Evolutionary conservation across 2,113 vertebrate species (phyloP), one percentile per base, ranked within the genome.

Genomic region (Zingel zingel): DNA sequence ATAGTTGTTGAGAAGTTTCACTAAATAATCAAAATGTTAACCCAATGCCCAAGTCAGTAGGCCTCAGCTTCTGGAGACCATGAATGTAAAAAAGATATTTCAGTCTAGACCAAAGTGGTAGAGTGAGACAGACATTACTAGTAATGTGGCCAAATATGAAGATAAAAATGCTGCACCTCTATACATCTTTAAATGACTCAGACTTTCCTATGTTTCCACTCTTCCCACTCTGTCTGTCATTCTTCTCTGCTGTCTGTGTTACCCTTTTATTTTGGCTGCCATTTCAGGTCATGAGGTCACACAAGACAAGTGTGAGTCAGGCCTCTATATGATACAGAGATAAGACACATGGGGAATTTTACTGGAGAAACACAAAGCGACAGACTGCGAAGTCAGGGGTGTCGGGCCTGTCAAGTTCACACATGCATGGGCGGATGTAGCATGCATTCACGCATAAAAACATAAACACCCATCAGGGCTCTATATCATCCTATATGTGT

Each of bases 221-320:
- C 39, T 43, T 43, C 39, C 51, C 15, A 25, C 68, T 16, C 70
- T 48, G 70, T 51, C 56, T 74, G 51, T 63, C 70, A 69, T 36
- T 14, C 2, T 27, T 13, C n/a, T 61, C 13, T 47, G 5, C 62
- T 27, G 21, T 74, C 56, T 76, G 50, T 13, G 23, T 36, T 50
- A 39, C 27, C 33, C 66, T 36, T 57, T 43, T 65, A 43, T 74
- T 84, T 43, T 70, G 77, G 3, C 82, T 81, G 57, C 8, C 16
- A 4, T 14, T 27, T 4, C 59, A 71, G 1, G 36, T 25, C 39
- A 11, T 56, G 12, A 45, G 2, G 14, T 33, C 25, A 48, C 2
- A 33, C 15, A 14, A 8, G 21, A 2, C 33, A 70, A 48, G 73
- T 7, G 14, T 92, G 90, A 92, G 43, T 93, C 90, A 92, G 21